Base-by-base conservation (phyloP, 2,797 vertebrate species). In the Crypturellus tataupa region DNA sequence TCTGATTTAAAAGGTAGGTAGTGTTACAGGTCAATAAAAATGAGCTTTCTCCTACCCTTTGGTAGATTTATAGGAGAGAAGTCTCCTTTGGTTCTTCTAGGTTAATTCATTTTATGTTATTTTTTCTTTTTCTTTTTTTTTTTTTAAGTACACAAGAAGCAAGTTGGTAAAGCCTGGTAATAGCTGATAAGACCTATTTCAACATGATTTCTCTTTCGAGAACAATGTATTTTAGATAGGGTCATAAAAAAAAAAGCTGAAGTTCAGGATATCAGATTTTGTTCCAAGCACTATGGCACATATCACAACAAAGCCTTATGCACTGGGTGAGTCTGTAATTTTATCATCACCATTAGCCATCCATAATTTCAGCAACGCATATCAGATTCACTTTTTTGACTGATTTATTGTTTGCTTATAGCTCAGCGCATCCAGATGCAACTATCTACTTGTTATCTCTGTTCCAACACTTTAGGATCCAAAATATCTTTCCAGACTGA, bases 161-260 rank as follows among this genome's bases (percentile, higher is more conserved):
- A 91, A 93, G 59, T 71, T 37, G 14, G 17, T 35, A 47, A n/a
- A 89, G 86, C 20, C 84, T 94, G 77, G 40, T 67, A n/a, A 71
- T 11, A 51, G 88, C 80, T 94, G 90, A 87, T 95, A 93, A 96
- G 79, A 65, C 20, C 19, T 33, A 62, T 55, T 40, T 60, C 55
- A 80, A 42, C 23, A 29, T 15, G 4, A 92, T 67, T 96, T 82
- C 35, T 80, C 64, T 90, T 75, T 75, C 20, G 53, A 87, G 87
- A 82, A 18, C 13, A 62, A 1, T 33, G 12, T 58, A 10, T 33
- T 85, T 53, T 24, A 58, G 59, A 62, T 13, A 83, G 82, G 75
- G 46, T 70, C 62, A 73, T 55, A 5, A 71, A 75, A 53, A 71
- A 75, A 53, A 71, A 46, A 49, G 29, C 64, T 77, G 31, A 33